Evolutionary conservation across 2,888 invertebrate species (phyloP).

Genomic region (Plagodis dolabraria): DNA sequence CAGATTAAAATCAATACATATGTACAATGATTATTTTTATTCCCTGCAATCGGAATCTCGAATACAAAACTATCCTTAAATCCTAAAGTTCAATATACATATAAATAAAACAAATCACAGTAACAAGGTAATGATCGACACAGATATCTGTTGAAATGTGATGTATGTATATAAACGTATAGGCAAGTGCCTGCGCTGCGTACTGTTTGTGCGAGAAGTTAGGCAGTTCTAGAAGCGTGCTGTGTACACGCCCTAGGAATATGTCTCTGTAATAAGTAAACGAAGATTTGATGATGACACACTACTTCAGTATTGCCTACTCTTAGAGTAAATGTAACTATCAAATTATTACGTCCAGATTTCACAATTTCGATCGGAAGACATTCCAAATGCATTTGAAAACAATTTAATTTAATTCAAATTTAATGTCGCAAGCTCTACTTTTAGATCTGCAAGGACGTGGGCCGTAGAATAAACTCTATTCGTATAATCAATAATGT

Average conservation of each 20-base stretch:
- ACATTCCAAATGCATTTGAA: not conserved
- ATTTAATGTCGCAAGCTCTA: conserved; percentile 6
- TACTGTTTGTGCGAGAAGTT: conserved; percentile 26
- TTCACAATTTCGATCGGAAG: not conserved
- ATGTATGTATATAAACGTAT: conserved; percentile 44
- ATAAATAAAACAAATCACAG: conserved; percentile 80
- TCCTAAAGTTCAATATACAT: conserved; percentile 51
- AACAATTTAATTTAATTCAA: not conserved
- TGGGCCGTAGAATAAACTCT: not conserved
- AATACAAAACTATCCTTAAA: conserved; percentile 59
- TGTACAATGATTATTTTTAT: conserved; percentile 45
- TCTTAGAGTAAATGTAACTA: not conserved
- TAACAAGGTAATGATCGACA: conserved; percentile 65
- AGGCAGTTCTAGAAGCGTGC: too few species aligned
- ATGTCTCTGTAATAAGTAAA: too few species aligned
- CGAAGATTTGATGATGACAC: too few species aligned
- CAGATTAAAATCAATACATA: conserved; percentile 52
- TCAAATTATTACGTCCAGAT: not conserved
- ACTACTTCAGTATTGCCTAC: too few species aligned
- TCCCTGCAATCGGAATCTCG: conserved; percentile 58
- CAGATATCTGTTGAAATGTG: conserved; percentile 61
- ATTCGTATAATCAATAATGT: conserved; percentile 8
- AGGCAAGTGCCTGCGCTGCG: conserved; percentile 21
- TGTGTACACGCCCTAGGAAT: too few species aligned
- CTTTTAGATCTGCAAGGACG: conserved; percentile 3